phyloP scores from a whole-genome alignment of 2,113 vertebrate species.

The Phrynosoma blainvillii region DNA sequence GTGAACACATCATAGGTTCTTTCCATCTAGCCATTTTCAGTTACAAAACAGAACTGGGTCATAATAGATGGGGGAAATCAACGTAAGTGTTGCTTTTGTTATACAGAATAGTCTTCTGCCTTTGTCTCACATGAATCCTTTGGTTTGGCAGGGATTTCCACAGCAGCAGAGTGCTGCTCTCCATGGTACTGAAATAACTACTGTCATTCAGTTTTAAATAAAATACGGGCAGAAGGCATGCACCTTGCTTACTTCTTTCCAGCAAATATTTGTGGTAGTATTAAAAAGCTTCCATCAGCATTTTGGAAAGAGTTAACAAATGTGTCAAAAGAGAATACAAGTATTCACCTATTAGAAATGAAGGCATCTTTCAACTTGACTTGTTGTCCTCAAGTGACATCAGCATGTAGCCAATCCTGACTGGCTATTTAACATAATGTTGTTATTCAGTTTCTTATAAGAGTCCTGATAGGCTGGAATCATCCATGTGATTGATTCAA shows the following conservation, averaged over 20 bases:
- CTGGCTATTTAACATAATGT: background rate
- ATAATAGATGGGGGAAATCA: background rate
- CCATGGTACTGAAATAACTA: conserved; percentile 8
- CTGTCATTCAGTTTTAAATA: background rate
- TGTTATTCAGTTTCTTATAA: background rate
- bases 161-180: accelerated
- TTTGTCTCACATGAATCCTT: background rate
- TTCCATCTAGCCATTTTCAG: background rate
- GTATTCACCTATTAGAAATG: background rate
- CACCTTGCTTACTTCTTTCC: background rate
- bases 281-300: background rate
- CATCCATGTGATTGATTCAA: background rate
- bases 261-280: background rate
- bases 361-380: background rate
- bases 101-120: background rate
- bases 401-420: background rate
- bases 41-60: background rate
- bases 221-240: background rate
- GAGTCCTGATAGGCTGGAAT: background rate
- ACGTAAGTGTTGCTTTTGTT: background rate
- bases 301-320: background rate
- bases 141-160: background rate
- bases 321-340: background rate
- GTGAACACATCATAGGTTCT: background rate
- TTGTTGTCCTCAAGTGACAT: background rate